These are phyloP conservation scores for Ctenopoma kingsleyae DNA, from an alignment of 2,797 vertebrate species.

Conservation along the genomic window DNA sequence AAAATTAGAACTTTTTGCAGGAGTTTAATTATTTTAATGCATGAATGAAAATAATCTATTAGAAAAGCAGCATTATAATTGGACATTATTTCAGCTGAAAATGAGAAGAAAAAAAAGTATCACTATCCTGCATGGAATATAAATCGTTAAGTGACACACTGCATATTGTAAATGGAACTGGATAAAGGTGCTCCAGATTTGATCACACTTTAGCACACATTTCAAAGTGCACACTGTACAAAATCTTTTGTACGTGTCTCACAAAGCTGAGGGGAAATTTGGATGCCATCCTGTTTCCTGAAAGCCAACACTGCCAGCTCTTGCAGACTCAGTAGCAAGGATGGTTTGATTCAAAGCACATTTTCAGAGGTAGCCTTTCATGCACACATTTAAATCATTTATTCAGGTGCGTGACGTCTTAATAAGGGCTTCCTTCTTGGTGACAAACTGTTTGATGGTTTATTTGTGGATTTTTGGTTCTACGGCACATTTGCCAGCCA, in stretches of 20 bases:
- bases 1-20: constrained; percentile 13
- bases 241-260: constrained; percentile 36
- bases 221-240: constrained; percentile 24
- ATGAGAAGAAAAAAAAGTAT: background rate
- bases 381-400: constrained; percentile 61
- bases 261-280: constrained; percentile 48
- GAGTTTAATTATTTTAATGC: constrained; percentile 31
- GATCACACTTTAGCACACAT: constrained; percentile 32
- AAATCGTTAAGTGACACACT: background rate
- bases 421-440: constrained; percentile 60
- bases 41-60: constrained; percentile 13
- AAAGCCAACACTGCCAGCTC: constrained; percentile 46
- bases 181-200: constrained; percentile 26
- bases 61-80: background rate
- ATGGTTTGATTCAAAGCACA: constrained; percentile 60
- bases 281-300: constrained; percentile 57
- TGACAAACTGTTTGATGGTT: constrained; percentile 50
- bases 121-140: background rate
- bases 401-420: constrained; percentile 61
- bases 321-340: constrained; percentile 18
- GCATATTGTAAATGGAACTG: constrained; percentile 12
- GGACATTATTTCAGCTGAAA: background rate
- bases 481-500: constrained; percentile 51
- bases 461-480: constrained; percentile 50
- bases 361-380: constrained; percentile 37